Evolutionary conservation across 1,140 invertebrate genomes (phyloP).

Genomic region (Nylanderia fulva): DNA sequence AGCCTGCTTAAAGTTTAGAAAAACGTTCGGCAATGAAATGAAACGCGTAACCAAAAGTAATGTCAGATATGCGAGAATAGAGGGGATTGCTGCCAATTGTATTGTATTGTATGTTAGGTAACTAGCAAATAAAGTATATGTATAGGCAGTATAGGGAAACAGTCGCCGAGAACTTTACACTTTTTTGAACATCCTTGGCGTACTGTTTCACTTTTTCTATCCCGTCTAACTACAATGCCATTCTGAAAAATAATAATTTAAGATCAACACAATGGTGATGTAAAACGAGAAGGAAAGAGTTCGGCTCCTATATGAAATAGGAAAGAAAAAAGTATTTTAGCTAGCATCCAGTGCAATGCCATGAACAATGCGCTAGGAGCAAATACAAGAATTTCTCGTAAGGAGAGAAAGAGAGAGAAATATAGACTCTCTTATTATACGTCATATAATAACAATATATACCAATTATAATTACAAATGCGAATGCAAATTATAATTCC

Average conservation of each 20-base stretch:
- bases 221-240: slow-evolving; percentile 16
- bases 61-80: slow-evolving; percentile 18
- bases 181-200: neutral
- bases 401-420: too few species aligned
- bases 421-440: neutral
- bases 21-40: slow-evolving; percentile 74
- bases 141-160: neutral
- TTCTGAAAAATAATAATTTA: slow-evolving; percentile 11
- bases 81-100: slow-evolving; percentile 27
- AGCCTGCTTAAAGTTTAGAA: slow-evolving; percentile 85
- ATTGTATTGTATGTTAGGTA: neutral
- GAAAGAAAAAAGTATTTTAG: slow-evolving; percentile 31
- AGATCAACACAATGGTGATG: slow-evolving; percentile 14
- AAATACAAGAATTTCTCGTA: slow-evolving; percentile 77
- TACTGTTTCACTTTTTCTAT: neutral
- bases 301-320: neutral
- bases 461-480: neutral
- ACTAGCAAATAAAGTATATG: slow-evolving; percentile 16
- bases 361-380: slow-evolving; percentile 74
- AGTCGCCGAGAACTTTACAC: neutral
- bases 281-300: slow-evolving; percentile 41
- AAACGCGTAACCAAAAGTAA: slow-evolving; percentile 63
- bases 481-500: too few species aligned
- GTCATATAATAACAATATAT: neutral
- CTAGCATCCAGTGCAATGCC: slow-evolving; percentile 46